Evolutionary conservation across 64 coral and sea anemone genomes (phyloP).

Genomic region (Trachythela sp.): DNA sequence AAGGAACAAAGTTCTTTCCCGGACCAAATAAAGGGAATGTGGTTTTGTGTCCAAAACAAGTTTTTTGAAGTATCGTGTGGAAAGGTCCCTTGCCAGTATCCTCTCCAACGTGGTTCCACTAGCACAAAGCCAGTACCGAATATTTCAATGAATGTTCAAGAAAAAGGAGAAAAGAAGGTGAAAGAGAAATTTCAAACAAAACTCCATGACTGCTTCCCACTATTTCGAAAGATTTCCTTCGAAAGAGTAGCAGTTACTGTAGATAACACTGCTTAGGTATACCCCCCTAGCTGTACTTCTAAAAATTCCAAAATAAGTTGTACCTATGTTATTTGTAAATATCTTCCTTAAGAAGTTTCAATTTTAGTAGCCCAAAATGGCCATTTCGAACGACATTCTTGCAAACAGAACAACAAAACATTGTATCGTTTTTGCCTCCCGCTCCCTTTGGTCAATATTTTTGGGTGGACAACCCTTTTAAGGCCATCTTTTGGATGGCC

Average conservation of each 20-base stretch:
- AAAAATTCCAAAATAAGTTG: no score
- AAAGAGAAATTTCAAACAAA: neutral
- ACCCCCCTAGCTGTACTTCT: no score
- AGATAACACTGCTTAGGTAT: no score
- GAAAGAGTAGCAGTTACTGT: neutral
- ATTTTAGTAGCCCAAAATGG: no score
- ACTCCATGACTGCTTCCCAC: neutral
- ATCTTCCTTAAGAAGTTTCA: no score
- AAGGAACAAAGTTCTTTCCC: neutral
- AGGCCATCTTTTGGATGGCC: no score
- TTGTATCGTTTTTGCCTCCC: no score
- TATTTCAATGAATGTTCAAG: neutral
- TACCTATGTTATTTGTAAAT: no score
- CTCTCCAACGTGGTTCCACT: neutral
- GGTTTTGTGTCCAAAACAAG: neutral
- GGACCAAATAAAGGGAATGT: constrained; percentile 7
- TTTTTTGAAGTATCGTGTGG: neutral
- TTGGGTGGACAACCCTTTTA: no score
- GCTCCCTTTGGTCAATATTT: no score
- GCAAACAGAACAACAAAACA: no score
- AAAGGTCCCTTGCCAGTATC: neutral
- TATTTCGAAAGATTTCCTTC: neutral
- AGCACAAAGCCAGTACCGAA: neutral
- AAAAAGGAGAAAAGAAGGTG: neutral
- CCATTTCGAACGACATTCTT: no score